Conservation (phyloP, 2,113 vertebrate species). For the Tympanuchus pallidicinctus region DNA sequence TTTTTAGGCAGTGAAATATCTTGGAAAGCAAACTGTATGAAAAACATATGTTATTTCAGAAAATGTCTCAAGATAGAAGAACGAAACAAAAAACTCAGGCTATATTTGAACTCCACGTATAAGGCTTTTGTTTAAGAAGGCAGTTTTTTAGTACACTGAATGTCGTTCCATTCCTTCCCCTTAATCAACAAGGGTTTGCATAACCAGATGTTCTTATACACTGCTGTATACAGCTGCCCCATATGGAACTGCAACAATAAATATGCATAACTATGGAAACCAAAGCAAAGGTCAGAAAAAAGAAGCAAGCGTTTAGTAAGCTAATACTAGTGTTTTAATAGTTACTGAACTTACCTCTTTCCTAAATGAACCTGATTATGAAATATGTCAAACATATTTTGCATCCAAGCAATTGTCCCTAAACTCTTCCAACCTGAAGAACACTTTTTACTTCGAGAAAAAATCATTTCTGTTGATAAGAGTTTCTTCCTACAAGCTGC, state of each 20-base stretch:
- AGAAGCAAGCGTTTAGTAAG: constrained; percentile 4
- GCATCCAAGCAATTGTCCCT: neutral
- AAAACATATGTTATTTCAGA: neutral
- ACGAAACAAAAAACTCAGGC: neutral
- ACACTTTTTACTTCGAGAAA: neutral
- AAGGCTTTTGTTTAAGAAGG: neutral
- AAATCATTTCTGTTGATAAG: neutral
- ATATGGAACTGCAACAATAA: constrained; percentile 42
- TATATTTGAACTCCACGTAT: neutral
- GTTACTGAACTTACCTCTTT: neutral
- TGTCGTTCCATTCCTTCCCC: neutral
- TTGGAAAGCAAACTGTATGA: neutral
- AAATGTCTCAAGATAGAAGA: neutral
- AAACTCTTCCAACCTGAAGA: neutral
- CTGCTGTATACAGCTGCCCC: constrained; percentile 20
- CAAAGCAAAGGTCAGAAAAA: constrained; percentile 20
- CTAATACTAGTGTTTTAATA: neutral
- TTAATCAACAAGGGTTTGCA: constrained; percentile 8
- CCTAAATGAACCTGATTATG: neutral
- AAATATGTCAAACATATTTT: neutral
- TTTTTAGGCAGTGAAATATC: neutral
- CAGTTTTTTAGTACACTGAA: neutral
- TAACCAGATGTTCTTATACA: constrained; percentile 29
- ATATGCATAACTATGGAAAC: constrained; percentile 48
- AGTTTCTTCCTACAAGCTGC: neutral